These are phyloP conservation scores for Papilio machaon DNA, from an alignment of 1,140 invertebrate genomes.

Conservation along the genomic window DNA sequence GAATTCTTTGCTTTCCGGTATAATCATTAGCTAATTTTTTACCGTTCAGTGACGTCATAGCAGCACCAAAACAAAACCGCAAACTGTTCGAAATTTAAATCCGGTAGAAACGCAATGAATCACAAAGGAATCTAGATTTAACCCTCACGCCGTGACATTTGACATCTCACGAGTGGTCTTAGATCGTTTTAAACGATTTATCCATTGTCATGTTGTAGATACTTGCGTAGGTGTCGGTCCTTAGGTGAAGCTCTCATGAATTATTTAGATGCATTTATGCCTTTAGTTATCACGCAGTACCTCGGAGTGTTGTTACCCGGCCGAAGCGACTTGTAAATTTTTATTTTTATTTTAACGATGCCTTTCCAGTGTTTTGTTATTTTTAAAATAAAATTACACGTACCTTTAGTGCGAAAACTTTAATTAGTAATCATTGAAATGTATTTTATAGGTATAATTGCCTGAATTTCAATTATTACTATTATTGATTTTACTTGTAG, in stretches of 20 bases:
- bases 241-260: conserved; percentile 65
- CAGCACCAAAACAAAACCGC: conserved; percentile 29
- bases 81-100: conserved; percentile 41
- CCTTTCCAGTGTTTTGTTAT: neutral
- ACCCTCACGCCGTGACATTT: conserved; percentile 58
- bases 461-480: no score
- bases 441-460: neutral
- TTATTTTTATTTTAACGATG: conserved; percentile 35
- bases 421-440: neutral
- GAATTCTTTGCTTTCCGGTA: neutral
- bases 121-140: conserved; percentile 62
- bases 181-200: conserved; percentile 60
- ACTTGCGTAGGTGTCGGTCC: conserved; percentile 45
- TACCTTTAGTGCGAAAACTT: neutral
- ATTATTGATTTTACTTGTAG: no score
- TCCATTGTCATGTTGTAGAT: conserved; percentile 61
- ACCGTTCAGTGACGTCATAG: conserved; percentile 38
- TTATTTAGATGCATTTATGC: conserved; percentile 66
- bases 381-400: conserved; percentile 21
- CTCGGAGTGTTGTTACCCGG: conserved; percentile 42
- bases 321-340: conserved; percentile 22
- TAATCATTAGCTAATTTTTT: neutral
- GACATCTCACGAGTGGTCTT: conserved; percentile 61
- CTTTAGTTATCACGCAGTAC: conserved; percentile 50
- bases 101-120: conserved; percentile 49